Evolutionary conservation across 2,797 vertebrate species (phyloP), one percentile per base, ranked within the genome.

Genomic region (Momotus momota): DNA sequence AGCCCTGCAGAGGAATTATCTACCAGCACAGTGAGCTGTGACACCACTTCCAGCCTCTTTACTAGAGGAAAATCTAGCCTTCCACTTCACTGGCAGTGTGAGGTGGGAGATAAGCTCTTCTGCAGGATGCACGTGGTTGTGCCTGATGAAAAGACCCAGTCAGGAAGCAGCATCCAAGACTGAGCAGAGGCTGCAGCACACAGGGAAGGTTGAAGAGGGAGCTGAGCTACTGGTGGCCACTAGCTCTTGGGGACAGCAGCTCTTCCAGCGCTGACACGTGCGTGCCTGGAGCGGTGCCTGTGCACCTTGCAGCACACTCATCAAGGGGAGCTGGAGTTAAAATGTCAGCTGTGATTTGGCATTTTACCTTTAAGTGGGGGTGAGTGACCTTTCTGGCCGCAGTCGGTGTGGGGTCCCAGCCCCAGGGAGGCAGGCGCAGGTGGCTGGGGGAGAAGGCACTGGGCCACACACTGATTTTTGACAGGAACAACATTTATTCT

Each of bases 401-500:
- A 0, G n/a, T 19, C 3, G 0, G 70, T 12, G 0, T 0, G 0
- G 2, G 45, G 54, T 72, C 19, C 72, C 9, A 7, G 67, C 38
- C 65, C 35, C 43, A 9, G 0, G 0, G 74, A 74, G 51, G 23
- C 2, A 7, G 51, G 65, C 0, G 0, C 62, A 33, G 51, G 58
- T 45, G 45, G 26, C 54, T 9, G 3, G 4, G 31, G 22, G n/a
- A 69, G 78, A 49, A 61, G 51, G 62, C 31, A 57, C 33, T 0
- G 1, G 46, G 66, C 33, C 62, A 21, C 0, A 0, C 69, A 9
- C 12, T 2, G 2, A 3, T 25, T 60, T 65, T 31, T 66, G 74
- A 58, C 78, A 93, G 78, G 46, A 79, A 3, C 35, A 51, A 9
- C 51, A 18, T 46, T 82, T 25, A 13, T 72, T 58, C 81, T 79